Base-by-base conservation (phyloP, 2,888 invertebrate genomes). In the Agrotis puta region DNA sequence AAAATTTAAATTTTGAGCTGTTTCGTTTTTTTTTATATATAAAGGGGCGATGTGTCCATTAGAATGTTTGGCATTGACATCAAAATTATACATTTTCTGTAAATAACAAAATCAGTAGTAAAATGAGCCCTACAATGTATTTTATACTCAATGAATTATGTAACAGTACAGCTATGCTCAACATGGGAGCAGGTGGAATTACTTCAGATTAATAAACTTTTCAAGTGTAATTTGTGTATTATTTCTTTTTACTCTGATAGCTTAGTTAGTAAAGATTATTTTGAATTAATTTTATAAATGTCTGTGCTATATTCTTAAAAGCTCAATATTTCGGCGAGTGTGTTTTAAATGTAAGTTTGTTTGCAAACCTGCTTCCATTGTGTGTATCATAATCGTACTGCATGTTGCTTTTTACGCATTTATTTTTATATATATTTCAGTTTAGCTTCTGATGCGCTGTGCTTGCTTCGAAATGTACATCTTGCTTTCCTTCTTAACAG, bases 311-410 rank as follows among this genome's bases (percentile, higher is more conserved):
- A 62, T 56, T 58, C 24, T 18, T 47, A 63, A 64, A 27, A 70
- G 64, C 53, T 45, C 64, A 59, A 20, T 20, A 62, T 22, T 67
- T 70, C 22, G 73, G 81, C 86, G 77, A 85, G 82, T 82, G 81
- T 39, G 68, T 69, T 63, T 69, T 57, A 22, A 68, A 51, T n/a
- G 4, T 75, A 54, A 53, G n/a, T 43, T 56, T 72, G 47, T 80
- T 73, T 85, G 82, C 76, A 80, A 87, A 93, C 94, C 95, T 95
- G 95, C 95, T 94, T 95, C 95, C 95, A 94, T 94, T 89, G 50
- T 33, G 53, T 64, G 20, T 39, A 77, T 76, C 76, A 77, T 53
- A n/a, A 64, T 39, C 61, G 72, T 68, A 50, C 56, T 79, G 83
- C 85, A 87, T 86, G 82, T 85, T 70, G 81, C 85, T 86, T 85